These are phyloP conservation scores for Merodon equestris DNA, from an alignment of 2,888 invertebrate genomes.

Conservation along the genomic window DNA sequence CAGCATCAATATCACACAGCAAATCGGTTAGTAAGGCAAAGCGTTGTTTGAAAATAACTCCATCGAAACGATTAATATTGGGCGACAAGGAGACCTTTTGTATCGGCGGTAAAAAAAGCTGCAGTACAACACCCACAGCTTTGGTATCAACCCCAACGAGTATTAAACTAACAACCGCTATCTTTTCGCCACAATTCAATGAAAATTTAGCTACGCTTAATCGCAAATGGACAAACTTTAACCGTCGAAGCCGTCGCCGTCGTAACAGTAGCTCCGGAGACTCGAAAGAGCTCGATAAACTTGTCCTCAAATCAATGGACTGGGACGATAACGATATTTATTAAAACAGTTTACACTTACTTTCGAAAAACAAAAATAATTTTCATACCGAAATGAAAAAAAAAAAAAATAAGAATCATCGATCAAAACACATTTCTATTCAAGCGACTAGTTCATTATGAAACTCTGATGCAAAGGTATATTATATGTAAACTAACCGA, in stretches of 20 bases:
- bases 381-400: not conserved
- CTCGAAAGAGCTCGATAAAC: slow-evolving; percentile 78
- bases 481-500: slow-evolving; percentile 40
- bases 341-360: too few species aligned
- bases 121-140: slow-evolving; percentile 53
- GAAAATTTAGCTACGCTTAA: slow-evolving; percentile 75
- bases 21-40: slow-evolving; percentile 38
- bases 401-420: slow-evolving; percentile 27
- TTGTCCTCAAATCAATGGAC: slow-evolving; percentile 78
- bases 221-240: slow-evolving; percentile 77
- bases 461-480: slow-evolving; percentile 26
- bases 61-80: slow-evolving; percentile 74
- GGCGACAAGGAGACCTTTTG: slow-evolving; percentile 75
- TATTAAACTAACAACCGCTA: slow-evolving; percentile 76
- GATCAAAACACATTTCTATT: slow-evolving; percentile 19
- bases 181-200: slow-evolving; percentile 76
- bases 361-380: slow-evolving; percentile 15
- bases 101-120: slow-evolving; percentile 71
- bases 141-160: slow-evolving; percentile 73
- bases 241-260: slow-evolving; percentile 74
- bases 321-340: slow-evolving; percentile 79
- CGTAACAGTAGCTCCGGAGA: slow-evolving; percentile 78
- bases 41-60: slow-evolving; percentile 54
- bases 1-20: slow-evolving; percentile 19
- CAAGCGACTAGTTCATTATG: slow-evolving; percentile 23